Evolutionary conservation across 2,888 invertebrate genomes (phyloP), one percentile per base, ranked within the genome.

Genomic region (Chrysolina americana): DNA sequence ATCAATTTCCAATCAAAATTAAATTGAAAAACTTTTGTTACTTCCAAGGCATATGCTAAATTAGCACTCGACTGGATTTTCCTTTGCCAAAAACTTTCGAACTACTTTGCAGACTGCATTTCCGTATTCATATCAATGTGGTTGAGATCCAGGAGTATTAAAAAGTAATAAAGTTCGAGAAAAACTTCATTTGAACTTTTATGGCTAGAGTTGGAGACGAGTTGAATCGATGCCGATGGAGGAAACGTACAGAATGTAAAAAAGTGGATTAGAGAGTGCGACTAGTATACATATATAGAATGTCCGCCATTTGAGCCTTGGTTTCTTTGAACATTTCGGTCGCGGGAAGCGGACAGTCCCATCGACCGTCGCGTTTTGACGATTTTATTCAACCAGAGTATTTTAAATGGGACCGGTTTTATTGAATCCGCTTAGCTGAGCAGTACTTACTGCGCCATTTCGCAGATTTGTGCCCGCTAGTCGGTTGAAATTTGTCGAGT

Each of bases 181-280:
- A 47, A 65, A 68, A 71, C 71, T 75, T 65, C 71, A 71, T 74
- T 71, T 71, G 71, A 74, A 74, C 70, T 74, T 74, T 71, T 74
- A 68, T 68, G 71, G 71, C 70, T 13, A 64, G 70, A 75, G 74
- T 75, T 75, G 53, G 13, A 48, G 48, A 21, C 19, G 53, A 53
- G 4, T 17, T 17, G 48, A 44, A 19, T 53, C 13, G 13, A 13
- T 21, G 13, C 44, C 5, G 21, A 17, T 17, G 17, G 17, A 48
- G 17, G 6, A 48, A 48, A 48, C 48, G 17, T 6, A 48, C 48
- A 8, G 10, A 48, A 48, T 48, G 8, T 48, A 10, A 48, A 17
- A 9, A 48, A 48, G 17, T 17, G 48, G 48, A 17, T 48, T 8
- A 17, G 17, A 48, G 48, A 17, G 5, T 48, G 48, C 48, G 15